phyloP scores from a whole-genome alignment of 2,888 invertebrate species.

The Parthenolecanium corni region DNA sequence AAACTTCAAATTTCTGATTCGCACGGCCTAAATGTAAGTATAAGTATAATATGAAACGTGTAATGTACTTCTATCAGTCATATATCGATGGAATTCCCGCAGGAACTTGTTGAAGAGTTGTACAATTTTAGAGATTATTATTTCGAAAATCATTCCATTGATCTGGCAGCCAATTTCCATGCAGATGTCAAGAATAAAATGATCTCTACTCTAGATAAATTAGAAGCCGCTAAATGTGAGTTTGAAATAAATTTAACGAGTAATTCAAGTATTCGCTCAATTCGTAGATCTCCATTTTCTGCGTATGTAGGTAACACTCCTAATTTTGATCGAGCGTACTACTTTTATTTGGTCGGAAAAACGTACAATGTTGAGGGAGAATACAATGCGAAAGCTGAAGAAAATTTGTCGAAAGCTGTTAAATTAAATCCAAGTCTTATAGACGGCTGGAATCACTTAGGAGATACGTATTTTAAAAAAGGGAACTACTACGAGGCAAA shows the following conservation, averaged over 20 bases:
- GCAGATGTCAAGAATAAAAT: constrained; percentile 6
- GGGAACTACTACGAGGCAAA: constrained; percentile 66
- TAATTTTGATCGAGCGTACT: constrained; percentile 44
- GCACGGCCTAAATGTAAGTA: no score
- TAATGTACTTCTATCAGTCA: no score
- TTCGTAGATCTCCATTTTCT: neutral
- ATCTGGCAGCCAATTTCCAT: constrained; percentile 8
- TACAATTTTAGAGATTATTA: constrained; percentile 64
- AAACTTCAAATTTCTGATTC: no score
- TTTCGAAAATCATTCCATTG: constrained; percentile 48
- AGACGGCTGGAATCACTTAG: constrained; percentile 79
- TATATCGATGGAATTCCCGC: constrained; percentile 25
- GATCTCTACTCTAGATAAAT: neutral
- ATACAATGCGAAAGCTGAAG: constrained; percentile 58
- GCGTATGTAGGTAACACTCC: constrained; percentile 18
- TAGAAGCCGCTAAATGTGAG: constrained; percentile 12
- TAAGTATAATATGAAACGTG: no score
- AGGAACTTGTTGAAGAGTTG: constrained; percentile 55
- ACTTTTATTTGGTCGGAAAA: constrained; percentile 59
- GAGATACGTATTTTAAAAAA: constrained; percentile 81
- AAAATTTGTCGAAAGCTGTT: constrained; percentile 62
- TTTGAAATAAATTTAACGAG: neutral
- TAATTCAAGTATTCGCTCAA: neutral
- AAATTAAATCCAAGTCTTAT: constrained; percentile 69
- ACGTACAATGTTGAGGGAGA: constrained; percentile 58